Conservation (phyloP, 1,140 invertebrate species). For the Diachasmimorpha longicaudata region DNA sequence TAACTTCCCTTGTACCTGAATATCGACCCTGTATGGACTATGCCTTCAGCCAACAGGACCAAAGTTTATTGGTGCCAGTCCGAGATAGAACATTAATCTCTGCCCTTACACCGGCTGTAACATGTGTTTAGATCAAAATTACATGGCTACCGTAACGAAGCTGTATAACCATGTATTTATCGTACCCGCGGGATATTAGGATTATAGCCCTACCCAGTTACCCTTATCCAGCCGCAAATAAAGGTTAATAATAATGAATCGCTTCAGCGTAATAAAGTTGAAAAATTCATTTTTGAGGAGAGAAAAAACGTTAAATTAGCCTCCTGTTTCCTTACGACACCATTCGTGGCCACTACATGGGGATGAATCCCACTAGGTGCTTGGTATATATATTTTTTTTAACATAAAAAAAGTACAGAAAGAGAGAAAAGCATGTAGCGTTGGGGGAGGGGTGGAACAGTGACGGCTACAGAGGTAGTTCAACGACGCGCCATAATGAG, state of each 20-base stretch:
- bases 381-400: not conserved
- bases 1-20: not conserved
- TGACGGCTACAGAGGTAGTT: not conserved
- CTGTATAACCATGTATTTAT: conserved; percentile 5
- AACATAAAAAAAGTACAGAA: not conserved
- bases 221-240: not conserved
- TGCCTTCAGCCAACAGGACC: not conserved
- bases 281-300: not conserved
- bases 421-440: not conserved
- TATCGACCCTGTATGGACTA: not conserved
- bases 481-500: not conserved
- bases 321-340: not conserved
- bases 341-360: not conserved
- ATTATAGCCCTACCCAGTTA: not conserved
- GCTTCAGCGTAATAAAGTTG: not conserved
- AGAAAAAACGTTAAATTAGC: not conserved
- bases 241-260: not conserved
- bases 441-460: not conserved
- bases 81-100: conserved; percentile 19
- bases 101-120: conserved; percentile 6
- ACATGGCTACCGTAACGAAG: not conserved
- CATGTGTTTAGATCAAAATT: conserved; percentile 22
- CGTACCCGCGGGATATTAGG: not conserved
- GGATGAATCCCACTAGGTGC: not conserved
- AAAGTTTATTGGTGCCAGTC: not conserved